Base-by-base conservation (phyloP, 2,113 vertebrate genomes). In the Oryzias javanicus region DNA sequence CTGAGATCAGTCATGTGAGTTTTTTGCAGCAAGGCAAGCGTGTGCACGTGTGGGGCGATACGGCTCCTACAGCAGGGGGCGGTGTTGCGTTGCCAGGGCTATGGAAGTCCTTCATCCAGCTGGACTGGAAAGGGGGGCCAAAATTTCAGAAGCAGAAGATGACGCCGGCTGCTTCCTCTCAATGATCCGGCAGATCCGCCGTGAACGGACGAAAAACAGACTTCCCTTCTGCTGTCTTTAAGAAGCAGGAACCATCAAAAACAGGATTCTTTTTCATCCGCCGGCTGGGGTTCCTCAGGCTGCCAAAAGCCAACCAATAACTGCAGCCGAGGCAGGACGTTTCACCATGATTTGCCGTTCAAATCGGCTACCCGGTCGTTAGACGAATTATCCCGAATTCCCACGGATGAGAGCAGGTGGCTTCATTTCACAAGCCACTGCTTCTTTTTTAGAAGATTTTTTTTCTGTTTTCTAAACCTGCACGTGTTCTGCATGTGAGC, bases 11-110 rank as follows among this genome's bases (percentile, higher is more conserved):
- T 16, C 42, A 42, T 35, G 55, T 7, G 54, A 46, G 40, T 22
- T 61, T 49, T 42, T 25, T 12, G 55, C 50, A 65, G 56, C 41
- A 17, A 17, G 24, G 54, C 16, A 27, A 42, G 19, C 41, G 25
- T 55, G 57, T 17, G 35, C 24, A 22, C 15, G 55, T 4, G 14
- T 6, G 24, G 65, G 60, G 64, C 14, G 5, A 7, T 51, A 65
- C 20, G 4, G 27, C 40, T 35, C 52, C 49, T 60, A 42, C 90
- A 87, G 82, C 81, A 90, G 90, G 85, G 85, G 89, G 89, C 84
- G 78, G 70, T 73, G 64, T 78, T 86, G 83, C 74, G 64, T 85
- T 78, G 64, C 58, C 65, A 66, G 70, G 72, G 41, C 66, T 15
- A 14, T 29, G 20, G 6, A 25, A 70, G 67, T 54, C 17, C 72